Evolutionary conservation across 2,113 vertebrate genomes (phyloP).

Genomic region (Ageneiosus marmoratus): DNA sequence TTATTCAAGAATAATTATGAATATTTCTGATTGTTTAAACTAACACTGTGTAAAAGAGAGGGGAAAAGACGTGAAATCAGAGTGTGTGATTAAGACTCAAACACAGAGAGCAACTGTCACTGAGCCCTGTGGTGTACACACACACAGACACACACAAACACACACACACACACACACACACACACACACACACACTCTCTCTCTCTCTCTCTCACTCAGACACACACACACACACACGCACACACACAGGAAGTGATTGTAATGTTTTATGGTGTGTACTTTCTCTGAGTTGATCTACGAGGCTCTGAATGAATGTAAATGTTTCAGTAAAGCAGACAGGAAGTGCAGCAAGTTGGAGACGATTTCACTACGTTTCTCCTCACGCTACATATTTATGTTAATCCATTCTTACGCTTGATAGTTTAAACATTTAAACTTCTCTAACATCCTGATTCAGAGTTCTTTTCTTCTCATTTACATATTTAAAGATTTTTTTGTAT

Average conservation of each 20-base stretch:
- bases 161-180: conserved; percentile 24
- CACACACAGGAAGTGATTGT: conserved; percentile 48
- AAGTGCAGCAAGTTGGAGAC: conserved; percentile 14
- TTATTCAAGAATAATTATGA: background rate
- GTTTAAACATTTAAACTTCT: background rate
- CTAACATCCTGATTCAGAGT: background rate
- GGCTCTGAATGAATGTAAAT: conserved; percentile 36
- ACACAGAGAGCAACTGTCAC: conserved; percentile 36
- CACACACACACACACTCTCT: background rate
- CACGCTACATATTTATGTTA: background rate
- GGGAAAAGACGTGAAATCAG: background rate
- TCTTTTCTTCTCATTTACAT: background rate
- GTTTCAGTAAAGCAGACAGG: conserved; percentile 29
- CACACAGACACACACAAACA: background rate
- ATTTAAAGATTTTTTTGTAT: background rate
- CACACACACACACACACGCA: conserved; percentile 10
- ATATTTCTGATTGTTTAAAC: background rate
- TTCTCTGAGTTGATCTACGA: conserved; percentile 44
- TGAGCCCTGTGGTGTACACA: conserved; percentile 8
- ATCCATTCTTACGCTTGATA: background rate
- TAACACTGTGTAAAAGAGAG: background rate
- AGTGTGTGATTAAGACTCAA: conserved; percentile 26
- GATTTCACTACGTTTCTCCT: background rate
- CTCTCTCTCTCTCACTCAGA: background rate
- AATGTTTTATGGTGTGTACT: conserved; percentile 48